These are phyloP conservation scores for Notothenia rossii DNA, from an alignment of 2,113 vertebrate genomes.

Conservation along the genomic window DNA sequence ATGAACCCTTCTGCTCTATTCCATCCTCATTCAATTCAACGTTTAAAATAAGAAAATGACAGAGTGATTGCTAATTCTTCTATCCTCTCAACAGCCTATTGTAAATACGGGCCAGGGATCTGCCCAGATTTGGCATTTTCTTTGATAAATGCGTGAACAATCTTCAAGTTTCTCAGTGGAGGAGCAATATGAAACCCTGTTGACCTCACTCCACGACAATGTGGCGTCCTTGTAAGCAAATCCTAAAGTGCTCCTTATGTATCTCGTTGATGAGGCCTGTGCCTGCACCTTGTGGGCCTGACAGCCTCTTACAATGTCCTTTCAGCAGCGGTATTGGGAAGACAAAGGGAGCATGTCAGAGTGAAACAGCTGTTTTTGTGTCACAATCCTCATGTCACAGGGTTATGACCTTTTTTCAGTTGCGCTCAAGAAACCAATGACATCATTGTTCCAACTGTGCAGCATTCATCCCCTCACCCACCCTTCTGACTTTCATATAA, in stretches of 20 bases:
- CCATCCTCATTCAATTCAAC: slow-evolving; percentile 21
- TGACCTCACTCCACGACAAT: slow-evolving; percentile 59
- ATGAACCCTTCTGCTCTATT: slow-evolving; percentile 51
- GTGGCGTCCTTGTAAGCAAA: slow-evolving; percentile 34
- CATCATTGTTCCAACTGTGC: slow-evolving; percentile 71
- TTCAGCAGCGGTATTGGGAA: slow-evolving; percentile 35
- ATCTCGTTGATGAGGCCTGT: slow-evolving; percentile 38
- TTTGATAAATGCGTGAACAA: slow-evolving; percentile 51
- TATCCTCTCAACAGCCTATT: slow-evolving; percentile 45
- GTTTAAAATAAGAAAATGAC: slow-evolving; percentile 50
- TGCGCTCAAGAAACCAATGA: slow-evolving; percentile 71
- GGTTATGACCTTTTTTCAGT: slow-evolving; percentile 68
- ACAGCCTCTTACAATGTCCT: slow-evolving; percentile 60
- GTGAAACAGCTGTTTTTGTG: slow-evolving; percentile 74
- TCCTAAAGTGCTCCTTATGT: slow-evolving; percentile 31
- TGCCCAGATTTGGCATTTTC: slow-evolving; percentile 63
- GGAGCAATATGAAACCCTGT: slow-evolving; percentile 46
- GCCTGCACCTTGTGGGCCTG: slow-evolving; percentile 27
- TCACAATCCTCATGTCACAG: slow-evolving; percentile 60
- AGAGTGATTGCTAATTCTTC: slow-evolving; percentile 50
- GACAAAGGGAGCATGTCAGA: slow-evolving; percentile 70
- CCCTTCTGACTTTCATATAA: slow-evolving; percentile 5
- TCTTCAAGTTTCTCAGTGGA: slow-evolving; percentile 50
- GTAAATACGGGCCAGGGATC: slow-evolving; percentile 60
- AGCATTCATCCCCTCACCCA: slow-evolving; percentile 34